Conservation (phyloP, 2,797 vertebrate genomes). For the Micrastur ruficollis region DNA sequence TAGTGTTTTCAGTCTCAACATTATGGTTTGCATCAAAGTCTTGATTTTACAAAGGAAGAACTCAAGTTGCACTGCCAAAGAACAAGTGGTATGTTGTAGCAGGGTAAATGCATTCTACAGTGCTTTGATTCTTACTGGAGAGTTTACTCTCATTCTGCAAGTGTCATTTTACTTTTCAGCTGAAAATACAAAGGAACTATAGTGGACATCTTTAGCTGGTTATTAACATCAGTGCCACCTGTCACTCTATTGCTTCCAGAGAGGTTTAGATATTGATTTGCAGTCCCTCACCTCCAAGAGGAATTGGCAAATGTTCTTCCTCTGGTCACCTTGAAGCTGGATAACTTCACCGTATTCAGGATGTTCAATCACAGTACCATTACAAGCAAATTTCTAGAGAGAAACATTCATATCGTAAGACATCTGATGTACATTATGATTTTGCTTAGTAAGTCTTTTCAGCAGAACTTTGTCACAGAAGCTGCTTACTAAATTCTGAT, state of each 20-base stretch:
- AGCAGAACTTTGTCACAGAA: background rate
- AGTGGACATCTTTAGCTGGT: background rate
- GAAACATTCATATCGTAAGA: background rate
- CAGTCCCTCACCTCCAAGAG: conserved; percentile 79
- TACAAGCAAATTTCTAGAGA: conserved; percentile 83
- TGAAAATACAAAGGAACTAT: background rate
- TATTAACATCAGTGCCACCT: background rate
- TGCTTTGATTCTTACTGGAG: background rate
- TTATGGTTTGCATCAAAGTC: background rate
- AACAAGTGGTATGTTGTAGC: background rate
- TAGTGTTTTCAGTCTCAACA: background rate
- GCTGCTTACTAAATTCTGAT: background rate
- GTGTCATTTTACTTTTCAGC: background rate
- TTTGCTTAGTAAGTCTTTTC: background rate
- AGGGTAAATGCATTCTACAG: background rate
- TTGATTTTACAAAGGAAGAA: background rate
- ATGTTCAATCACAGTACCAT: conserved; percentile 85
- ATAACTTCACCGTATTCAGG: conserved; percentile 85
- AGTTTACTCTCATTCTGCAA: background rate
- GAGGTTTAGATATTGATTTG: background rate
- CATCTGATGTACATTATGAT: background rate
- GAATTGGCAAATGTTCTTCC: conserved; percentile 85
- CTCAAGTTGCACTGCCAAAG: background rate
- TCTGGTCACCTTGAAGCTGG: conserved; percentile 84
- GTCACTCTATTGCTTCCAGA: background rate